Conservation (phyloP, 2,113 vertebrate species). For the Irena cyanogastra region DNA sequence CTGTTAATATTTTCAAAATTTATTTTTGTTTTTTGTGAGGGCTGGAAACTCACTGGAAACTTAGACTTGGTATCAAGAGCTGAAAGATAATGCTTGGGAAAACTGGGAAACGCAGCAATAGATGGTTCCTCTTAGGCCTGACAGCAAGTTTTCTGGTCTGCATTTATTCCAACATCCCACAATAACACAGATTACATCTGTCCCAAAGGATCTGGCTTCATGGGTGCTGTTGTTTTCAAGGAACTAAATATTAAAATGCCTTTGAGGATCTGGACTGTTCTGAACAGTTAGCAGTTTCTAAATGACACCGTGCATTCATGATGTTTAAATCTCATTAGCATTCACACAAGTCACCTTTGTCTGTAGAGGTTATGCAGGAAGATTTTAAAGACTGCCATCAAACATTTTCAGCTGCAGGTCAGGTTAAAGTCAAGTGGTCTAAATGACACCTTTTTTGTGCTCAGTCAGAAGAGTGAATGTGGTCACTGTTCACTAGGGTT, state of each 20-base stretch:
- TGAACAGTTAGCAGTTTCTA: neutral
- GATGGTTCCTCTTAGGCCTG: neutral
- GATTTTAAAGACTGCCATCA: neutral
- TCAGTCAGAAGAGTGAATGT: neutral
- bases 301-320: neutral
- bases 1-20: neutral
- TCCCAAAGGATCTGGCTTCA: neutral
- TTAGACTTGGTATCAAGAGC: neutral
- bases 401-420: neutral
- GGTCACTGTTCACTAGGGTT: neutral
- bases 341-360: neutral
- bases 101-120: neutral
- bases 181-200: neutral
- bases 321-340: neutral
- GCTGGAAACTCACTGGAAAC: neutral
- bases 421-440: neutral
- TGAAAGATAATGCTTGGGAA: neutral
- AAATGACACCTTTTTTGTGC: neutral
- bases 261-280: neutral
- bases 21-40: neutral
- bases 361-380: neutral
- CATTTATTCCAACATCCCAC: neutral
- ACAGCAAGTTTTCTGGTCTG: neutral
- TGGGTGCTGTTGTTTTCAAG: neutral
- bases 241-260: neutral